Evolutionary conservation across 1,140 invertebrate genomes (phyloP).

Genomic region (Lethrus apterus): DNA sequence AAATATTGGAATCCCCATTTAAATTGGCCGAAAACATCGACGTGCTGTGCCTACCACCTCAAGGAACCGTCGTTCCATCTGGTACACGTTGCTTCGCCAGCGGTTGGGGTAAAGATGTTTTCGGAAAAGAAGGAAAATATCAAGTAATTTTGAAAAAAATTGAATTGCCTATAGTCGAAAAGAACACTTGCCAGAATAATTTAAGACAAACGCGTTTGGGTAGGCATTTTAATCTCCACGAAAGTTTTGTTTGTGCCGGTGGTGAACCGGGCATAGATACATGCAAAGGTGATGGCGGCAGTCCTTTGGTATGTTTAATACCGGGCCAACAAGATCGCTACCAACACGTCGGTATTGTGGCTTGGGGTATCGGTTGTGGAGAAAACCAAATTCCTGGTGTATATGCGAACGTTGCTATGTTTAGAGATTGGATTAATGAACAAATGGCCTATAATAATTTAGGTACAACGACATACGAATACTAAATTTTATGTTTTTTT

Average conservation of each 20-base stretch:
- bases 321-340: slow-evolving; percentile 33
- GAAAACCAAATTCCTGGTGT: slow-evolving; percentile 50
- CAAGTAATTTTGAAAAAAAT: slow-evolving; percentile 67
- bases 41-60: slow-evolving; percentile 58
- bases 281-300: slow-evolving; percentile 54
- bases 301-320: slow-evolving; percentile 50
- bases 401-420: slow-evolving; percentile 34
- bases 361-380: slow-evolving; percentile 50
- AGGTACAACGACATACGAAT: slow-evolving; percentile 22
- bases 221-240: slow-evolving; percentile 53
- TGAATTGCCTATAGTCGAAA: slow-evolving; percentile 54
- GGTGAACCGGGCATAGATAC: slow-evolving; percentile 58
- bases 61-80: slow-evolving; percentile 35
- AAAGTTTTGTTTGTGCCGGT: slow-evolving; percentile 69
- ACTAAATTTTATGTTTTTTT: slow-evolving; percentile 19
- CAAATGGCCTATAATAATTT: slow-evolving; percentile 25
- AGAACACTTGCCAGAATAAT: slow-evolving; percentile 47
- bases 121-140: slow-evolving; percentile 49
- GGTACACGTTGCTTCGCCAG: slow-evolving; percentile 47
- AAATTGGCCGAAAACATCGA: slow-evolving; percentile 59
- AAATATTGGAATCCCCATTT: slow-evolving; percentile 52
- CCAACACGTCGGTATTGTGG: slow-evolving; percentile 46
- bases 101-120: slow-evolving; percentile 59
- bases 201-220: slow-evolving; percentile 54
- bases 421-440: slow-evolving; percentile 35